Evolutionary conservation across 1,140 invertebrate species (phyloP).

Genomic region (Drosophila suzukii): DNA sequence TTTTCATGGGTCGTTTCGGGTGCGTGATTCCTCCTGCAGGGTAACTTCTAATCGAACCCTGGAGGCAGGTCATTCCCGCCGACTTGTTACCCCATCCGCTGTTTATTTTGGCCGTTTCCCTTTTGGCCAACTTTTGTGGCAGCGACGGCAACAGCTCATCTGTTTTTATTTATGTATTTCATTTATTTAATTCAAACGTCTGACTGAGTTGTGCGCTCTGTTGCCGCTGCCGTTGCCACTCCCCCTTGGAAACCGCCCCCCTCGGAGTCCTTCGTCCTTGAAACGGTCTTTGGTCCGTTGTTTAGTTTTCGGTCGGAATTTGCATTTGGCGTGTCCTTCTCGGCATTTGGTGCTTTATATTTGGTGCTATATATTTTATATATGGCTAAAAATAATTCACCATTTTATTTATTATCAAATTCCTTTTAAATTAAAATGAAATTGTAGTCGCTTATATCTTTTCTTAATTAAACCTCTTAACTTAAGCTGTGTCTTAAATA

Average conservation of each 20-base stretch:
- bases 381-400: too few relatives aligned
- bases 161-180: constrained; percentile 76
- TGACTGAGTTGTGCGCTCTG: constrained; percentile 34
- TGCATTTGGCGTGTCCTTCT: constrained; percentile 47
- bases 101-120: constrained; percentile 44
- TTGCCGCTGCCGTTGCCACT: neutral
- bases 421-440: too few relatives aligned
- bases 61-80: constrained; percentile 16
- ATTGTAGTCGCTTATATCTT: too few relatives aligned
- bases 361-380: too few relatives aligned
- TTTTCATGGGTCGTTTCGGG: neutral
- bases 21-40: constrained; percentile 16
- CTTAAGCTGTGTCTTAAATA: too few relatives aligned
- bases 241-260: constrained; percentile 22
- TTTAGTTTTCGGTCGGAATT: constrained; percentile 38
- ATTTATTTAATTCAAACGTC: constrained; percentile 79
- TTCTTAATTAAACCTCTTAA: too few relatives aligned
- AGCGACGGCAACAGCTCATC: constrained; percentile 50
- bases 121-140: constrained; percentile 34
- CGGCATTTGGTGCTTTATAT: neutral
- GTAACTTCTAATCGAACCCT: constrained; percentile 40
- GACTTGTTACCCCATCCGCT: neutral
- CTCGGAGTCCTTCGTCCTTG: constrained; percentile 6
- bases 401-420: too few relatives aligned
- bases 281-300: constrained; percentile 5